Base-by-base conservation (phyloP, 2,797 vertebrate species). In the Mormyrops boulengeri region DNA sequence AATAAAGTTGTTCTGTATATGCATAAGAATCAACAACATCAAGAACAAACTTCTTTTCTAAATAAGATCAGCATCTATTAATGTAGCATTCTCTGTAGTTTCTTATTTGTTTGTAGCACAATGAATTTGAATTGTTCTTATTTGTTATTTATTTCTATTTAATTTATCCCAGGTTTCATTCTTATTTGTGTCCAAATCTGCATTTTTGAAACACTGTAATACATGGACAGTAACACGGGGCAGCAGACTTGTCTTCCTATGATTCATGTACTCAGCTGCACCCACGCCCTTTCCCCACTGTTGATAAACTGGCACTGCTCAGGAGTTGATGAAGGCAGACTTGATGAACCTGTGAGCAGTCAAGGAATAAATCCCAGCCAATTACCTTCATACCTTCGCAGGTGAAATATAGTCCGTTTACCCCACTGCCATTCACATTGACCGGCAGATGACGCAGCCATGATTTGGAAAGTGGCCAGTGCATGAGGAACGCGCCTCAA, bases 281-380 rank as follows among this genome's bases (percentile, higher is more conserved):
- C 7, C 38, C 73, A 44, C 73, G 5, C 73, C 73, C 34, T n/a
- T 41, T 44, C 30, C 73, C 41, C 41, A 80, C 38, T n/a, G 41
- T 41, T 80, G 73, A 85, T 85, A 85, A 49, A 85, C 47, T 50
- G 82, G 82, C 66, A 50, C 62, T 88, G 88, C 44, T 80, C 44
- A 80, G 73, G 41, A 80, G 38, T n/a, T 44, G 73, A 80, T 80
- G 73, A 80, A n/a, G 38, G 19, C 73, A 80, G 73, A 80, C 73
- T 80, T 80, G 73, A 80, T 80, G 38, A 80, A 80, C 34, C 73
- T 80, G 73, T 44, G 73, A 41, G 11, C 47, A 50, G 62, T 34
- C 62, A 62, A 88, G 88, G 44, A 50, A 88, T 44, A 85, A 85
- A 50, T 50, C 47, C 44, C 82, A 85, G 82, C 47, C 82, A 85